Base-by-base conservation (phyloP, 2,797 vertebrate genomes). In the Onychomys arenicola region DNA sequence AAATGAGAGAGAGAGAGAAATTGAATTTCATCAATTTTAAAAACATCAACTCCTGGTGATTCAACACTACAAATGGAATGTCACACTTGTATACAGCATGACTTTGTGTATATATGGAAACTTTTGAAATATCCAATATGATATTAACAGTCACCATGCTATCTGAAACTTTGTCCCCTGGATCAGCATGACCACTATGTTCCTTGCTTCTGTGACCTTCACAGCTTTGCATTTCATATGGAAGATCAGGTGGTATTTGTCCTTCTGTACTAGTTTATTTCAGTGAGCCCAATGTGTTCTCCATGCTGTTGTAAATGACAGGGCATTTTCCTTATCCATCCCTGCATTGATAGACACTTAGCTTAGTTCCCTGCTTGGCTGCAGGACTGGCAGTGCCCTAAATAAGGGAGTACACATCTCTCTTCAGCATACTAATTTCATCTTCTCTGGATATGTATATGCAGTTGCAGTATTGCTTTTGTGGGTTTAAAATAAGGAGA, bases 21-120 rank as follows among this genome's bases (percentile, higher is more conserved):
- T 87, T 55, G 7, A 6, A 78, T 81, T 88, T 84, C 46, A 91
- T 83, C 63, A 94, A 77, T 84, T 92, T 90, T 34, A 80, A 88
- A 29, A 96, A 84, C 27, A 52, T 91, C 10, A 82, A 3, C 85
- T 82, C 69, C 63, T 71, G 52, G 65, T 82, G n/a, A 93, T 55
- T 76, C 23, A 86, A 16, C 29, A 52, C n/a, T 90, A 2, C 71
- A 93, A 92, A 88, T 93, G 32, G 16, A 67, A 76, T 94, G 43
- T 25, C 63, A 82, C 23, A 75, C 11, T 80, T 52, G 67, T 16
- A 13, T 55, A 52, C 10, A 55, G 32, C 25, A 76, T 83, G 57
- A 23, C 46, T 81, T 91, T 87, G 46, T 87, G 11, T 65, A 2
- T 55, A 10, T 81, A 29, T 65, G 11, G 57, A 37, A 83, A n/a